These are phyloP conservation scores for Lypha dubia DNA, from an alignment of 2,888 invertebrate genomes.

Conservation along the genomic window DNA sequence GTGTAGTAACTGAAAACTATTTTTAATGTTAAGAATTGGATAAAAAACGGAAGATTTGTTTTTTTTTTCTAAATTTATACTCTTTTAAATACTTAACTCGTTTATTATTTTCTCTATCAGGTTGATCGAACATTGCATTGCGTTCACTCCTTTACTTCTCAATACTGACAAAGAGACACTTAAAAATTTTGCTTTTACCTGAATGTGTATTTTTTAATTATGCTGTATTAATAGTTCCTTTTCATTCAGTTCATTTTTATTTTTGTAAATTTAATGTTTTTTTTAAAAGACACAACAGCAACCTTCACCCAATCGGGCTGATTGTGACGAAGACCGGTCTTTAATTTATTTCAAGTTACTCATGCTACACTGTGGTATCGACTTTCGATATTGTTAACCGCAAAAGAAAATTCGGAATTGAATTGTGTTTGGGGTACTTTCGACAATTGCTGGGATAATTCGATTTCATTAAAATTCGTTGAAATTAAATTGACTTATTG, in stretches of 20 bases:
- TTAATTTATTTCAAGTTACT: background rate
- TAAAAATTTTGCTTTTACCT: background rate
- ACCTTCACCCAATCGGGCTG: constrained; percentile 10
- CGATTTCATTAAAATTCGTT: constrained; percentile 21
- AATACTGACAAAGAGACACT: background rate
- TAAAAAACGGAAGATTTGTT: too few species aligned
- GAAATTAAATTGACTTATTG: constrained; percentile 34
- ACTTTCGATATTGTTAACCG: background rate
- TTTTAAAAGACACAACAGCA: background rate
- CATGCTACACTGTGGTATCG: background rate
- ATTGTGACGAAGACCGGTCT: background rate
- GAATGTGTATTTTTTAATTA: constrained; percentile 12
- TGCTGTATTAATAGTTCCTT: constrained; percentile 1
- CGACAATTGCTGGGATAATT: constrained; percentile 12
- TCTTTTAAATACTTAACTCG: too few species aligned
- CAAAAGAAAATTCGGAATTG: constrained; percentile 8
- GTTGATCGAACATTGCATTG: too few species aligned
- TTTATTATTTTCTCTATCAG: too few species aligned
- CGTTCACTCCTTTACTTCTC: too few species aligned
- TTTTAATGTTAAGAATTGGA: too few species aligned
- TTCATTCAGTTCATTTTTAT: background rate
- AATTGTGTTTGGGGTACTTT: constrained; percentile 7
- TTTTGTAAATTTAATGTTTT: background rate
- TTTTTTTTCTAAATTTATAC: too few species aligned
- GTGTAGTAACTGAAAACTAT: too few species aligned